Evolutionary conservation across 2,797 vertebrate species (phyloP).

Genomic region (Gila robusta): DNA sequence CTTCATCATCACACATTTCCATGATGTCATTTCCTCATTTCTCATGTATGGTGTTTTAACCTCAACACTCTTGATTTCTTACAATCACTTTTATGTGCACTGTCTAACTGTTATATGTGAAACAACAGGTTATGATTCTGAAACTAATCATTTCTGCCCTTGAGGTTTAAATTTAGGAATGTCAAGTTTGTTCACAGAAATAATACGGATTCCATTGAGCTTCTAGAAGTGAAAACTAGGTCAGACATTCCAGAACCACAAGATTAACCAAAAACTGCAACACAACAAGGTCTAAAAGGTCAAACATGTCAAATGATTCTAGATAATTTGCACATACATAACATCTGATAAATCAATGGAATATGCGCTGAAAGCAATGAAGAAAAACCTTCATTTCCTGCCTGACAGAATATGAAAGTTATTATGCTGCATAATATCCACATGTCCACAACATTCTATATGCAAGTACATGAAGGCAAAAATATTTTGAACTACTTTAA

Average conservation of each 20-base stretch:
- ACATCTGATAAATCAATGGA: not conserved
- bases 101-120: not conserved
- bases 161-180: not conserved
- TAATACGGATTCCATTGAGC: not conserved
- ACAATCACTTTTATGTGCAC: not conserved
- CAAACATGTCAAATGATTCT: not conserved
- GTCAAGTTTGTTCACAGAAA: not conserved
- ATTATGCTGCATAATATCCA: not conserved
- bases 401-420: not conserved
- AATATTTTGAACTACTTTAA: not conserved
- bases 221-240: not conserved
- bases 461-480: not conserved
- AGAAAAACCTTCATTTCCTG: not conserved
- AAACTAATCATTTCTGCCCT: not conserved
- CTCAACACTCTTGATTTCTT: conserved; percentile 11
- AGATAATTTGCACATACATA: not conserved
- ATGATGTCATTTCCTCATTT: conserved; percentile 12
- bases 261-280: not conserved
- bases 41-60: not conserved
- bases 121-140: not conserved
- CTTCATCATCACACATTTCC: conserved; percentile 1
- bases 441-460: not conserved
- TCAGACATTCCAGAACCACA: not conserved
- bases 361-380: not conserved
- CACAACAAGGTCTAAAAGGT: not conserved